Base-by-base conservation (phyloP, 2,113 vertebrate species). In the Podarcis raffonei region DNA sequence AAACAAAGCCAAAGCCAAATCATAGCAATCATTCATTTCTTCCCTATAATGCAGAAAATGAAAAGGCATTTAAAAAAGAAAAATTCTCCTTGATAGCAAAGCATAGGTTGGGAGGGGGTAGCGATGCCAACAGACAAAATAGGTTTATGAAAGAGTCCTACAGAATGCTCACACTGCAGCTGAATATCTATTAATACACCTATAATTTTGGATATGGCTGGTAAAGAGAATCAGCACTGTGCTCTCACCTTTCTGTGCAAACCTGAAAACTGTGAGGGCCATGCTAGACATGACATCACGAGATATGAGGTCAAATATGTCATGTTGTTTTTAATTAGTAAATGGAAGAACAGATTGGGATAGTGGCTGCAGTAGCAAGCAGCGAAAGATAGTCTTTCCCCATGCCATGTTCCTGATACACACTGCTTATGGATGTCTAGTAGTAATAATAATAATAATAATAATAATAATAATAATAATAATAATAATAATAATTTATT, bases 161-260 rank as follows among this genome's bases (percentile, higher is more conserved):
- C 65, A 77, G 71, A 20, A 62, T 62, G 48, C 11, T 53, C 48
- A 53, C 48, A 11, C 48, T 53, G 59, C 18, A 20, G 37, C 89
- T 71, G n/a, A 89, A 12, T 88, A 84, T 80, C 91, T 74, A 91
- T 85, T 0, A 66, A 77, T 30, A 77, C n/a, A 25, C 0, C 3
- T 81, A 42, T 69, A 20, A 7, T 39, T 25, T 77, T 91, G 87
- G 53, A 66, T 83, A 74, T 32, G n/a, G 37, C 72, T 39, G 77
- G 13, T 87, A 87, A 82, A 83, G 80, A 90, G 37, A 11, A 76
- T 81, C 71, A 83, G 62, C 23, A 85, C 53, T 2, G 25, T 16
- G 32, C 74, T 90, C 25, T 9, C 0, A 3, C 83, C 35, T 4
- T 3, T 62, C 13, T 62, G 59, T 20, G 59, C 30, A 89, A 93